Evolutionary conservation across 2,113 vertebrate species (phyloP), one percentile per base, ranked within the genome.

Genomic region (Sceloporus undulatus): DNA sequence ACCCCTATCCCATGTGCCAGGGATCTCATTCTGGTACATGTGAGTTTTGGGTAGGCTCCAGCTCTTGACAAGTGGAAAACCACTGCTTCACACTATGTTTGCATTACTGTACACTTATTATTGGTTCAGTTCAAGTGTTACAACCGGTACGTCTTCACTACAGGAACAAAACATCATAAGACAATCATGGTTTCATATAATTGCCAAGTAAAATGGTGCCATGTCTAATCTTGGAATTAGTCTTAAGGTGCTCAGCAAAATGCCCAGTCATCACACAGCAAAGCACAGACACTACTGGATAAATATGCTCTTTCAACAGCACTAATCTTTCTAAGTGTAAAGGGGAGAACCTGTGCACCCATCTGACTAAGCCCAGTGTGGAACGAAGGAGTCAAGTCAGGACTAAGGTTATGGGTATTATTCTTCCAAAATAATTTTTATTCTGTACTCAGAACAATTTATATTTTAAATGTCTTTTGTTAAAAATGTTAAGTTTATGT

Each of bases 131-230:
- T 86, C 29, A 66, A 52, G 6, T 38, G 40, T 38, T 4, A 71
- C 27, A 83, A 86, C 62, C 21, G 27, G 23, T 42, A 62, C 71
- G 38, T 85, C 75, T 85, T 86, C 40, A 68, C 42, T n/a, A 29
- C 7, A n/a, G 27, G 65, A 48, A 66, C 59, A 76, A 62, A 10
- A 1, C 76, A 54, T 34, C 40, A 78, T 16, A 56, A 40, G 40
- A 42, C 19, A 77, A 65, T 77, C 42, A 59, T 78, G 62, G 73
- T 65, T 23, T 66, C 9, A 86, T 21, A 27, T 76, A 73, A 66
- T 66, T 79, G 21, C 16, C 34, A 62, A 6, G 27, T 34, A 68
- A 38, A 18, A 40, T 59, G 34, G 40, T 34, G n/a, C 40, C 21
- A 77, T 5, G 25, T 29, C 62, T 54, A 7, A 48, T 62, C 56